Conservation (phyloP, 1,140 invertebrate species). For the Asbolus verrucosus region DNA sequence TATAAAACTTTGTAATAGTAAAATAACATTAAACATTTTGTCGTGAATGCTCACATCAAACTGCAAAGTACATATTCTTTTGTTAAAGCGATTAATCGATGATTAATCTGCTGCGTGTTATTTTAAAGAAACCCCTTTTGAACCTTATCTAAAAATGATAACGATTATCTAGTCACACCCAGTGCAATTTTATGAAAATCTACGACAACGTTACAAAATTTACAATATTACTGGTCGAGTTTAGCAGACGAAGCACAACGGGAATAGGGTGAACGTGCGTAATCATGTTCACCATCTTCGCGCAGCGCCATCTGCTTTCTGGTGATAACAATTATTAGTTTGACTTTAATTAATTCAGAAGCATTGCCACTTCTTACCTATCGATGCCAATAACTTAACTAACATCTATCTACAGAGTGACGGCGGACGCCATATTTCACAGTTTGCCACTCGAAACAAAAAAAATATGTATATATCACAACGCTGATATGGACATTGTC, state of each 20-base stretch:
- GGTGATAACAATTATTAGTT: conserved; percentile 43
- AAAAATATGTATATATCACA: conserved; percentile 18
- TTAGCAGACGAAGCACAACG: conserved; percentile 20
- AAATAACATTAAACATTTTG: conserved; percentile 32
- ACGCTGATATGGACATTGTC: too few species aligned
- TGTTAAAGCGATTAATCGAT: conserved; percentile 16
- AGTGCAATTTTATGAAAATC: conserved; percentile 53
- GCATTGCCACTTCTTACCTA: conserved; percentile 46
- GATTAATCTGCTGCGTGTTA: not conserved
- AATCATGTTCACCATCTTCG: conserved; percentile 4
- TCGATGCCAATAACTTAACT: conserved; percentile 44
- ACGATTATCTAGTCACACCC: conserved; percentile 49
- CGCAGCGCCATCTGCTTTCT: conserved; percentile 28
- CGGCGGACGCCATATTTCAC: conserved; percentile 26
- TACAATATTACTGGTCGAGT: conserved; percentile 52
- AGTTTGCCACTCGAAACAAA: not conserved
- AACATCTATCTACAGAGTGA: conserved; percentile 44
- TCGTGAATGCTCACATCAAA: conserved; percentile 38
- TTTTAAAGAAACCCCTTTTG: conserved; percentile 45
- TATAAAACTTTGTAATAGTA: conserved; percentile 41
- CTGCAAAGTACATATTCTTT: conserved; percentile 26
- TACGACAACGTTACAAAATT: conserved; percentile 58
- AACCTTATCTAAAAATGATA: conserved; percentile 42
- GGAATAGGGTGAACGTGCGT: conserved; percentile 14
- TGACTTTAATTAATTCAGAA: conserved; percentile 46